Conservation (phyloP, 1,140 invertebrate genomes). For the Oncopeltus fasciatus region DNA sequence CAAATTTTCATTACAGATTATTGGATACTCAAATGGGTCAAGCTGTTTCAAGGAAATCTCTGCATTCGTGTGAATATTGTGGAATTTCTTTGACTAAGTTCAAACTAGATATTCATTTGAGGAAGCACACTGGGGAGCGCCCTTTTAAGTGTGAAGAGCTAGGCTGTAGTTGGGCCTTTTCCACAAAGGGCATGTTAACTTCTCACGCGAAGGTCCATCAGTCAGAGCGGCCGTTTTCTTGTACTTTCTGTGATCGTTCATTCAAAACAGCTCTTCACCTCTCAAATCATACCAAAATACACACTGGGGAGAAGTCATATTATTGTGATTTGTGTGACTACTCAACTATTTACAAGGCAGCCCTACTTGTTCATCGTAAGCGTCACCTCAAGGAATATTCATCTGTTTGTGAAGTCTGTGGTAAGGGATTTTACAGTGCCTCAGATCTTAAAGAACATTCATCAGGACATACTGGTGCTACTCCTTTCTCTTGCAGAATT, state of each 20-base stretch:
- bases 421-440: slow-evolving; percentile 34
- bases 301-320: slow-evolving; percentile 57
- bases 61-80: slow-evolving; percentile 3
- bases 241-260: background rate
- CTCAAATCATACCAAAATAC: slow-evolving; percentile 52
- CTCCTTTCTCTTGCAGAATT: slow-evolving; percentile 38
- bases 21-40: background rate
- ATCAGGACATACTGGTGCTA: slow-evolving; percentile 33
- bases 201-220: background rate
- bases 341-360: slow-evolving; percentile 27
- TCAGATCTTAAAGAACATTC: slow-evolving; percentile 28
- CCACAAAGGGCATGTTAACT: slow-evolving; percentile 1
- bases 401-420: slow-evolving; percentile 31
- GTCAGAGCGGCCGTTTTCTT: background rate
- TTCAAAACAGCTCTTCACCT: slow-evolving; percentile 27
- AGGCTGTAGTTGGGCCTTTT: background rate
- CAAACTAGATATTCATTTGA: slow-evolving; percentile 9
- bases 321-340: slow-evolving; percentile 25
- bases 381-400: slow-evolving; percentile 31
- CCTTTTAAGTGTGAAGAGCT: background rate
- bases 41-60: background rate
- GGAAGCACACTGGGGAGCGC: slow-evolving; percentile 8
- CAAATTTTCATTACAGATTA: slow-evolving; percentile 2
- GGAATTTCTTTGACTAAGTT: slow-evolving; percentile 4
- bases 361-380: slow-evolving; percentile 30